Conservation (phyloP, 2,113 vertebrate genomes). For the Hypanus sabinus region DNA sequence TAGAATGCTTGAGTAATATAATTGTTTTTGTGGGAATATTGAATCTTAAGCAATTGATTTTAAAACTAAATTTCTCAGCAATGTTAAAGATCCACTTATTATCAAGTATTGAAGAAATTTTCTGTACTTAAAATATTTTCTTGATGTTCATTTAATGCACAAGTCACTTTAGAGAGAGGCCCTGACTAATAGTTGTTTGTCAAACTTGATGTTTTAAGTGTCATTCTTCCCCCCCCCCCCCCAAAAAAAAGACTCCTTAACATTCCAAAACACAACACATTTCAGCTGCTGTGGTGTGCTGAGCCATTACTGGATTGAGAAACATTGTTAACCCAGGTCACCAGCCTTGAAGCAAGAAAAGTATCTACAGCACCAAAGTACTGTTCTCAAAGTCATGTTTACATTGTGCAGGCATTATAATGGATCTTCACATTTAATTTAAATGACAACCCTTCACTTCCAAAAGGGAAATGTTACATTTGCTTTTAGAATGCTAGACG, state of each 20-base stretch:
- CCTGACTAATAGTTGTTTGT: neutral
- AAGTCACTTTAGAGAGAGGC: neutral
- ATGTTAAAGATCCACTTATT: slow-evolving; percentile 1
- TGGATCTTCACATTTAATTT: neutral
- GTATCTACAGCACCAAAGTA: neutral
- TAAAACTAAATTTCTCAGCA: neutral
- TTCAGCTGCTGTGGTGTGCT: neutral
- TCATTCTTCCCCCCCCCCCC: neutral
- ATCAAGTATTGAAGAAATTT: neutral
- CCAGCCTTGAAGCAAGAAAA: neutral
- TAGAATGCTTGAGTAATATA: neutral
- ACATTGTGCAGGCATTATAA: neutral
- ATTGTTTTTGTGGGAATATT: neutral
- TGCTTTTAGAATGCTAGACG: neutral
- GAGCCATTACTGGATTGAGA: too few relatives aligned
- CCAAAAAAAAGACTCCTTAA: too few relatives aligned
- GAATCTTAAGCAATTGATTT: neutral
- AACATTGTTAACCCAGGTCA: neutral
- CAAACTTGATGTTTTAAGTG: neutral
- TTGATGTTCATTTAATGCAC: neutral
- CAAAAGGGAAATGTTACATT: neutral
- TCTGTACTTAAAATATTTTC: neutral
- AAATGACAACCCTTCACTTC: neutral
- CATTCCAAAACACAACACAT: neutral
- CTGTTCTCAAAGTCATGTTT: neutral